Conservation (phyloP, 2,113 vertebrate species). For the Hippopotamus amphibius region DNA sequence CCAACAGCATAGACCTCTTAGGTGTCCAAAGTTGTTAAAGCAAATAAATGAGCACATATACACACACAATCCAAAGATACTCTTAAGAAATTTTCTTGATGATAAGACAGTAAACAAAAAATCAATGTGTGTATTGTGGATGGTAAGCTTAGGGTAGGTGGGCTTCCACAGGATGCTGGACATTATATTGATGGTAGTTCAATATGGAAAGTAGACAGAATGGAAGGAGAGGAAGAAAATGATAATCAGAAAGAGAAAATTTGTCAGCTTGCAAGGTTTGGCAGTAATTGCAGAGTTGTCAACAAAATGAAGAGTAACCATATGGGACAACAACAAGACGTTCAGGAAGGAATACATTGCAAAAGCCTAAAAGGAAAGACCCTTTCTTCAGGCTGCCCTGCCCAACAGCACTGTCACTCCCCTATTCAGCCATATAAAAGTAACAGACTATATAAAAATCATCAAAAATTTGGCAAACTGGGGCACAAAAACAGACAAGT, state of each 20-base stretch:
- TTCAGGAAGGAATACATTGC: not conserved
- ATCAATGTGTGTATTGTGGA: not conserved
- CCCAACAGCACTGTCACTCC: not conserved
- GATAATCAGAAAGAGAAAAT: not conserved
- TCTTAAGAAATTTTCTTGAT: not conserved
- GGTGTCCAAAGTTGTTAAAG: not conserved
- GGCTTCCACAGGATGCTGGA: fast-evolving
- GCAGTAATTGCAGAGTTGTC: not conserved
- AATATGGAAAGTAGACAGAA: not conserved
- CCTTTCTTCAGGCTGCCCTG: not conserved
- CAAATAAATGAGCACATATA: not conserved
- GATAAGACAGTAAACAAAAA: not conserved
- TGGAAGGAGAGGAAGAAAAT: not conserved
- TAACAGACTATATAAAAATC: not conserved
- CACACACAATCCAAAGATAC: not conserved
- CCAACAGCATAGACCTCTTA: not conserved
- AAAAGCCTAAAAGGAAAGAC: not conserved
- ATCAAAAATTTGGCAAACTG: not conserved
- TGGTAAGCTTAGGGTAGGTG: not conserved
- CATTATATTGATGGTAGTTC: not conserved
- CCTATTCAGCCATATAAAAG: not conserved
- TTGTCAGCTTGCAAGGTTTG: not conserved
- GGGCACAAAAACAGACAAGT: not conserved
- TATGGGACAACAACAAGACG: not conserved
- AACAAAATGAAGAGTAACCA: not conserved